Conservation (phyloP, 2,888 invertebrate species). For the Diloba caeruleocephala region DNA sequence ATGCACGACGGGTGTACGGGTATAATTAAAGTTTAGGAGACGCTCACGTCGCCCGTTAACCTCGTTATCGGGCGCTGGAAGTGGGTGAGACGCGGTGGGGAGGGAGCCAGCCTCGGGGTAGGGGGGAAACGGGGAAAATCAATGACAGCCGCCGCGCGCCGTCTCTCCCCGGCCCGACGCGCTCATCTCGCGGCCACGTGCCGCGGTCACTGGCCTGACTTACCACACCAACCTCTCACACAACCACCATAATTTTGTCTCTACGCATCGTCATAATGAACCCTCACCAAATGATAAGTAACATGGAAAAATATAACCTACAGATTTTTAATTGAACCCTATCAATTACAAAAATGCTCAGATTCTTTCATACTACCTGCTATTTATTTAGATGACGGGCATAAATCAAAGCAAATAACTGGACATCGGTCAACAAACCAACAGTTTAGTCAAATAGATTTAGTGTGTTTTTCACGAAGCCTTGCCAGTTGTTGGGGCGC, state of each 20-base stretch:
- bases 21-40: conserved; percentile 90
- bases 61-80: conserved; percentile 89
- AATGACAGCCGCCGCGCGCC: conserved; percentile 89
- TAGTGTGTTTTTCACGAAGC: conserved; percentile 65
- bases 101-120: conserved; percentile 75
- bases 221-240: conserved; percentile 68
- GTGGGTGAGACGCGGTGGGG: conserved; percentile 88
- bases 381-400: conserved; percentile 34
- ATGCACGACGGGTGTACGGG: conserved; percentile 88
- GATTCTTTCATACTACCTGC: conserved; percentile 13
- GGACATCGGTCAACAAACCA: conserved; percentile 63
- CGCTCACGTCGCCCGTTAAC: conserved; percentile 90
- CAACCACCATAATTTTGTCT: conserved; percentile 56
- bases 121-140: conserved; percentile 86
- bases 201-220: conserved; percentile 86
- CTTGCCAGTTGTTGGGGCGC: conserved; percentile 67
- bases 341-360: conserved; percentile 9
- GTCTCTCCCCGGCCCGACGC: conserved; percentile 86
- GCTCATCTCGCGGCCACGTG: conserved; percentile 88
- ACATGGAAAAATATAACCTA: conserved; percentile 2
- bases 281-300: conserved; percentile 21
- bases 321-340: conserved; percentile 1
- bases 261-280: conserved; percentile 36
- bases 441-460: conserved; percentile 59
- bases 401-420: conserved; percentile 45